Conservation (phyloP, 2,888 invertebrate species). For the Phaedon cochleariae region DNA sequence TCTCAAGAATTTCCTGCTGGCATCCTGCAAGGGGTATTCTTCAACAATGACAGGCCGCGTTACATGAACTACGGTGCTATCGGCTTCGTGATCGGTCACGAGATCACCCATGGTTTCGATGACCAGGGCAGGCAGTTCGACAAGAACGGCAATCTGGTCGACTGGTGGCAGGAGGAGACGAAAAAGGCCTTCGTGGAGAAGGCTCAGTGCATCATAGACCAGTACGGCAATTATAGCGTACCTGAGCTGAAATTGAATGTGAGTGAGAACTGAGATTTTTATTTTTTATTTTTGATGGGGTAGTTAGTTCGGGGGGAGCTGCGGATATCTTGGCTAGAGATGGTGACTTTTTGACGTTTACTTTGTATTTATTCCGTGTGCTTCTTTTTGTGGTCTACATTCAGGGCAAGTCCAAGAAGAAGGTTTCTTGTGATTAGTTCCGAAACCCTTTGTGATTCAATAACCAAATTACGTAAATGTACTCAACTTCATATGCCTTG, state of each 20-base stretch:
- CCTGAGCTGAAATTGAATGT: conserved; percentile 79
- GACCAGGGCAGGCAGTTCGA: conserved; percentile 93
- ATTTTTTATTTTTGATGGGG: no score
- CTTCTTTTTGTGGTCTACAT: no score
- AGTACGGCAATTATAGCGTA: conserved; percentile 91
- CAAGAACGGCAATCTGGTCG: conserved; percentile 87
- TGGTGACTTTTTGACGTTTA: no score
- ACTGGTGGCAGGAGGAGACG: conserved; percentile 92
- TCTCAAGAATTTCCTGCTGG: conserved; percentile 96
- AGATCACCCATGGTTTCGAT: conserved; percentile 91
- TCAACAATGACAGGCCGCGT: conserved; percentile 84
- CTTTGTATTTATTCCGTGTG: no score
- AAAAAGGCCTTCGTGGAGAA: conserved; percentile 83
- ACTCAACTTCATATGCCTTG: no score
- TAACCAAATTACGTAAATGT: no score
- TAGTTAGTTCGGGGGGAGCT: no score
- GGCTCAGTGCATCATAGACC: conserved; percentile 90
- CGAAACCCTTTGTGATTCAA: no score
- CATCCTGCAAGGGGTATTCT: conserved; percentile 91
- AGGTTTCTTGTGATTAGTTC: no score
- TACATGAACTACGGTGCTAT: conserved; percentile 94
- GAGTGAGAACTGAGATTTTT: conserved; percentile 52
- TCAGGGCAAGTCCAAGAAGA: no score
- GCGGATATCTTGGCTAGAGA: no score
- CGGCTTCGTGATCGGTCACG: conserved; percentile 91